Percentiles rank a stretch among this genome's conserved stretches.
Evolutionary conservation across 2,113 vertebrate genomes (phyloP).

Genomic region (zebrafish (Danio rerio)): GRCz12tu NC_133176.1:53356001-53356500

Average conservation of each 20-base stretch:
- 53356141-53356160: background rate
- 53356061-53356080: no score
- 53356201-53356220: constrained; percentile 9
- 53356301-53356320: constrained; percentile 1
- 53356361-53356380: background rate
- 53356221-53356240: background rate
- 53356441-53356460: no score
- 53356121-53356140: background rate
- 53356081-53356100: no score
- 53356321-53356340: background rate
- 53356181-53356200: background rate
- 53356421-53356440: no score
- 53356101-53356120: no score
- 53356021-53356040: background rate
- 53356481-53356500: background rate
- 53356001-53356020: background rate
- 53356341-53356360: background rate
- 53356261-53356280: background rate
- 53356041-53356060: no score
- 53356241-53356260: constrained; percentile 7
- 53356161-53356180: background rate
- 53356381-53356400: no score
- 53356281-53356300: background rate
- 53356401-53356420: no score
- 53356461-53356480: background rate